A percentile compares a stretch with the other conserved stretches of the same genome.
phyloP scores from a whole-genome alignment of 2,888 invertebrate genomes.

The Leptarthrus brevirostris region DNA sequence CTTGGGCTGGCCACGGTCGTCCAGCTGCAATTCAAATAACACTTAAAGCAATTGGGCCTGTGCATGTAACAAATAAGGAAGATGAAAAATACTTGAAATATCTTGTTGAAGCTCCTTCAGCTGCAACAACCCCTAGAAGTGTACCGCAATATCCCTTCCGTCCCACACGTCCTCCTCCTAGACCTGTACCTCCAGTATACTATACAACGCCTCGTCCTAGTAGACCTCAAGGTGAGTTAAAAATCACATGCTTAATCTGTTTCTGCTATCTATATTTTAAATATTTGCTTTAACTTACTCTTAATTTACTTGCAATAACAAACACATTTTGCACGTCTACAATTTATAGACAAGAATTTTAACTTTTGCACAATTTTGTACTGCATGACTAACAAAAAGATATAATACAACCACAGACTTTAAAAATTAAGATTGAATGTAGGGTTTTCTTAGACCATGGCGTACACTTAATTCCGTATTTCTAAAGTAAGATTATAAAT shows the following conservation, averaged over 20 bases:
- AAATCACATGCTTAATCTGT: too few species aligned
- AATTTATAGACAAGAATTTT: too few species aligned
- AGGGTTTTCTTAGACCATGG: too few species aligned
- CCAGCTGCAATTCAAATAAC: conserved; percentile 82
- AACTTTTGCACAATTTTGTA: too few species aligned
- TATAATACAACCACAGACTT: too few species aligned
- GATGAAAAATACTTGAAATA: conserved; percentile 73
- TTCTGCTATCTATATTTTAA: not conserved
- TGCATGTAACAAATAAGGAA: conserved; percentile 70
- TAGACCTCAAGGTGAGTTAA: conserved; percentile 3
- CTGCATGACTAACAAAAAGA: too few species aligned
- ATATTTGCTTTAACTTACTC: not conserved
- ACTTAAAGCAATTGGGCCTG: conserved; percentile 78
- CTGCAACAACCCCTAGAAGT: conserved; percentile 61
- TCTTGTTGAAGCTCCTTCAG: conserved; percentile 70
- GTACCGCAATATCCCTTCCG: conserved; percentile 66
- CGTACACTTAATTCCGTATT: too few species aligned
- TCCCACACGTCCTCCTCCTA: conserved; percentile 62
- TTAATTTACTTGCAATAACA: too few species aligned
- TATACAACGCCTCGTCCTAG: conserved; percentile 51
- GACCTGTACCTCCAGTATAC: conserved; percentile 59
- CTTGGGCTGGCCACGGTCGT: conserved; percentile 83
- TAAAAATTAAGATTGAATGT: too few species aligned
- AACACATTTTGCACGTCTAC: too few species aligned
- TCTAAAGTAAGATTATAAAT: too few species aligned